Base-by-base conservation (phyloP, 53 echinoderm and acorn worm genomes). In the Holothuria scabra region DNA sequence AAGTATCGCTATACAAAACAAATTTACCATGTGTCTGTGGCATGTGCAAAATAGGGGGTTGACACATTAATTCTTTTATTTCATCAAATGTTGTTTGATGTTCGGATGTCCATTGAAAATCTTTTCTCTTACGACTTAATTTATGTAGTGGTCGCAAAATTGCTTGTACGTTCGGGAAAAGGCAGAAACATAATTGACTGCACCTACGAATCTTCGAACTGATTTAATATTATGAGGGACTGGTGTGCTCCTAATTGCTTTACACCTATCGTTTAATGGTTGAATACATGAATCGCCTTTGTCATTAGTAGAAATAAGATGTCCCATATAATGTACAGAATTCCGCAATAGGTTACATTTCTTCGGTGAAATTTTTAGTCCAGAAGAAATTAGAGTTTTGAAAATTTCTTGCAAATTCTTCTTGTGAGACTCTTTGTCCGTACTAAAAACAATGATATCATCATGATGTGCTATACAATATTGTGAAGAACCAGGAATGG, bases 391-490 rank as follows among this genome's bases (percentile, higher is more conserved):
- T 22, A 86, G 67, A 22, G 66, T 32, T 14, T 86, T 22, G 1
- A 83, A 66, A 28, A 66, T 44, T 28, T 9, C 14, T 14, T 28
- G 5, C 21, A 83, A 24, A 16, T 83, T 46, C 10, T 19, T 19
- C 25, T 62, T 19, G 46, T 66, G 66, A 46, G 64, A 32, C 21
- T 19, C 8, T 14, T 66, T 66, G 56, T 83, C 83, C 11, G 24
- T 26, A 22, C 12, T 66, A 66, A 66, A 83, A 4, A 83, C 38
- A 1, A 66, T 67, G 5, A 83, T 65, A 37, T 83, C 83, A 28
- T 83, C 67, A 67, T 80, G 84, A 59, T 89, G 89, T 48, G 85
- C 89, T 34, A 89, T 79, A 38, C 86, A 85, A 58, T 62, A 85
- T 6, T 76, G 8, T 10, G 44, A 24, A 3, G 86, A 85, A 24